Evolutionary conservation across 2,888 invertebrate species (phyloP), one percentile per base, ranked within the genome.

Genomic region (Drosophila dives): DNA sequence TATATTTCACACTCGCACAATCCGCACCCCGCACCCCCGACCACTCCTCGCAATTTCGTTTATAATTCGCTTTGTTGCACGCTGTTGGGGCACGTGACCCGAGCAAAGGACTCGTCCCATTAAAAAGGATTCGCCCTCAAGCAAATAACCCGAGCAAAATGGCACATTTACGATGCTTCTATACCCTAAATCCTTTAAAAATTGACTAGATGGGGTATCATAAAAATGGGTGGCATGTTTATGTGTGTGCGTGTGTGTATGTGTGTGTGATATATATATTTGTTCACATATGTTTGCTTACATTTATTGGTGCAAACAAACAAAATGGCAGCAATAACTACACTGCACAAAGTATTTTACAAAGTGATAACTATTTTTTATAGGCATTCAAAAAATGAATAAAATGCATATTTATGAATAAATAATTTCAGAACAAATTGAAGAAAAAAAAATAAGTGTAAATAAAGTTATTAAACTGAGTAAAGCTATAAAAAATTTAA

Each of bases 61-160:
- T 51, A 49, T 64, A 62, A 79, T 71, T 72, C 66, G 71, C 45
- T 60, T 58, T 64, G 53, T 50, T 50, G 15, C 36, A 58, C 33
- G 50, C 48, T 54, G 34, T 48, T 23, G 36, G 32, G 55, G 64
- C 75, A 85, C 72, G 67, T 81, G 81, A 80, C 81, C 56, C 54
- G 40, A 58, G 65, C 73, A 64, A 53, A 59, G 59, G 49, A 62
- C 34, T 26, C 49, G 17, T 6, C 6, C 64, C 34, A 33, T 12
- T 33, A 51, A 55, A 5, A 38, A 48, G 45, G 42, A 42, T 50
- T 20, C 33, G 55, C 34, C 40, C 40, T 20, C 17, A 11, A 34
- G 42, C 26, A 33, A 15, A 49, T 58, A 53, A 50, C 17, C 45
- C 20, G 45, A 60, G 53, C 55, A 58, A 58, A 74, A 76, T 74